phyloP scores from a whole-genome alignment of 2,888 invertebrate species.

The Monoplex corrugatus region DNA sequence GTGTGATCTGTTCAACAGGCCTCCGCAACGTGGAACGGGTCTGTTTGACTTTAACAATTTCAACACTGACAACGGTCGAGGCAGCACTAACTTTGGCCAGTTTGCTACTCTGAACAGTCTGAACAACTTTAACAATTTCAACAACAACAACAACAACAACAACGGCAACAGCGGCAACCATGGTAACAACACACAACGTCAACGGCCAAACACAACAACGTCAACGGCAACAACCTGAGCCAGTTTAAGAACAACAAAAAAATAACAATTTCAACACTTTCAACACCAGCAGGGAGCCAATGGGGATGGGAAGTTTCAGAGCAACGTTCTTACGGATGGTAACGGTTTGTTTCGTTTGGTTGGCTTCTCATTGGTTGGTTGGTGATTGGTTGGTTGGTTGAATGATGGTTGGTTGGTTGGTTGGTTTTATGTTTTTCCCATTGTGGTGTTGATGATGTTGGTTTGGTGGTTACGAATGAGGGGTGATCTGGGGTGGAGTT shows the following conservation, averaged over 20 bases:
- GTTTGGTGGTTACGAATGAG: too few species aligned
- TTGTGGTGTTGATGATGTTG: too few species aligned
- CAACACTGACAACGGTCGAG: conserved; percentile 3
- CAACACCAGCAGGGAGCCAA: background rate
- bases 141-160: background rate
- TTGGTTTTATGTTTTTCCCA: too few species aligned
- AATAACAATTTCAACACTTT: background rate
- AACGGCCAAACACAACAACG: too few species aligned
- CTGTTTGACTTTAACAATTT: conserved; percentile 39
- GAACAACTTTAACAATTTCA: background rate
- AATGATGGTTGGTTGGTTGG: too few species aligned
- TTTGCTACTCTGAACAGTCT: conserved; percentile 27
- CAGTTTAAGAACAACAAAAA: too few species aligned
- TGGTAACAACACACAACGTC: background rate
- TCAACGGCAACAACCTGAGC: background rate
- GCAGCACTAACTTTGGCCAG: conserved; percentile 21
- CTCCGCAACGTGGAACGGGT: background rate
- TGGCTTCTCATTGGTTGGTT: too few species aligned
- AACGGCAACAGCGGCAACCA: background rate
- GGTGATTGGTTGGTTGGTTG: too few species aligned
- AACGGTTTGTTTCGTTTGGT: background rate
- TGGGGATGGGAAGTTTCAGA: background rate
- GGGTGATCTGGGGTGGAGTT: too few species aligned
- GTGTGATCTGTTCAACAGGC: background rate
- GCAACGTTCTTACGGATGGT: background rate